phyloP scores from a whole-genome alignment of 2,113 vertebrate species.

The Peucedramus taeniatus region DNA sequence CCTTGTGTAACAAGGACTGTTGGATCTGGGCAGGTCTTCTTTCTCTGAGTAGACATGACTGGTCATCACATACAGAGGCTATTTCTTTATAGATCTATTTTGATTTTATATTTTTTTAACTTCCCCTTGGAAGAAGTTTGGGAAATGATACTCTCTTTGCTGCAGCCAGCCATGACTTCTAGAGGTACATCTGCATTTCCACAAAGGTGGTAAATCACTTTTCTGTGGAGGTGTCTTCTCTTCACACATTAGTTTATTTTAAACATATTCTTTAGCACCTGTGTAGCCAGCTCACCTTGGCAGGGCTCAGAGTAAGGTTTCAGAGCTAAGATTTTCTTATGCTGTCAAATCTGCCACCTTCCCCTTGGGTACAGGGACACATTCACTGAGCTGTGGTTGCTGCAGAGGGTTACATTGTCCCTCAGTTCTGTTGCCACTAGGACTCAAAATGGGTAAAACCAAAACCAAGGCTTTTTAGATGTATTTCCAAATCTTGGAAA shows the following conservation, averaged over 20 bases:
- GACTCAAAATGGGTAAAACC: not conserved
- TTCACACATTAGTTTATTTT: not conserved
- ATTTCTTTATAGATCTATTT: not conserved
- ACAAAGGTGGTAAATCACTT: not conserved
- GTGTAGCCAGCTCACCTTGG: not conserved
- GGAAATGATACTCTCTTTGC: not conserved
- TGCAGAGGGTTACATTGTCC: not conserved
- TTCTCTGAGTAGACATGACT: rapidly evolving
- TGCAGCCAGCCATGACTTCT: not conserved
- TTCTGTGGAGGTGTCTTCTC: not conserved
- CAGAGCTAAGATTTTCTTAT: not conserved
- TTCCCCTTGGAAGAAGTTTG: not conserved
- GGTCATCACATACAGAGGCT: not conserved
- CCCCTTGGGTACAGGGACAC: not conserved
- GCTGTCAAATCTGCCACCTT: not conserved
- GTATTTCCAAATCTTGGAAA: not conserved
- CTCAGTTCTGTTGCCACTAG: not conserved
- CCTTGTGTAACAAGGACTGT: not conserved
- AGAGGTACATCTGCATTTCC: not conserved
- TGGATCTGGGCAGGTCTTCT: not conserved
- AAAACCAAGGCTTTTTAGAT: not conserved
- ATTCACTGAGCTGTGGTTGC: not conserved
- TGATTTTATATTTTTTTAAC: not conserved
- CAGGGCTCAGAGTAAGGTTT: not conserved
- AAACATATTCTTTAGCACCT: not conserved